A percentile compares a stretch with the other conserved stretches of the same genome.
These are phyloP conservation scores for Orchesella flavescens DNA, from an alignment of 2,888 invertebrate genomes.

Conservation along the genomic window DNA sequence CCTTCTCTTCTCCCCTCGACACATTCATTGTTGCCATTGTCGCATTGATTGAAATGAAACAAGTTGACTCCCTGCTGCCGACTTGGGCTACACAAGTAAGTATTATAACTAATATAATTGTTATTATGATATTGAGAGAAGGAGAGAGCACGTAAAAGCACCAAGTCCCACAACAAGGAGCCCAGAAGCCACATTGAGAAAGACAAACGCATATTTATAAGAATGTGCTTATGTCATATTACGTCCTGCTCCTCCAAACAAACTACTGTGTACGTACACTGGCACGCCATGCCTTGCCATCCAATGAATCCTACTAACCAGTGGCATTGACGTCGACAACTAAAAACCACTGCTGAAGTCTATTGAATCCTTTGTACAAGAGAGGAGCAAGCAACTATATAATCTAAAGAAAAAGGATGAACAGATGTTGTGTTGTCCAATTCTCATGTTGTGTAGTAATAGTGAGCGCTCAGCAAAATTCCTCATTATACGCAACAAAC, in stretches of 20 bases:
- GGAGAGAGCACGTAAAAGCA: conserved; percentile 23
- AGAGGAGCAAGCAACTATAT: neutral
- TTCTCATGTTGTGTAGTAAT: conserved; percentile 43
- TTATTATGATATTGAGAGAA: conserved; percentile 47
- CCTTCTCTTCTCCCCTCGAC: conserved; percentile 58
- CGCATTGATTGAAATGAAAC: conserved; percentile 52
- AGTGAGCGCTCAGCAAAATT: conserved; percentile 44
- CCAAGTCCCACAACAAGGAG: conserved; percentile 7
- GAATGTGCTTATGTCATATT: no score
- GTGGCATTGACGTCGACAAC: conserved; percentile 27
- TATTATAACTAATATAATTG: conserved; percentile 42
- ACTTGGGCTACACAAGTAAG: neutral
- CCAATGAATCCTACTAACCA: no score
- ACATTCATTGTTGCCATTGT: conserved; percentile 61
- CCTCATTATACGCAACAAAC: conserved; percentile 52
- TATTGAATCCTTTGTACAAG: neutral
- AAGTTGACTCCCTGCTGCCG: conserved; percentile 48
- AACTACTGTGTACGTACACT: no score
- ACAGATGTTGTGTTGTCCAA: conserved; percentile 56
- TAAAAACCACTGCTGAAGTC: conserved; percentile 25
- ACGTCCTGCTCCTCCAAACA: no score
- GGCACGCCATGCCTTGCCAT: no score
- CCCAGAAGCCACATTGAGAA: no score
- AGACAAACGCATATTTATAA: no score
- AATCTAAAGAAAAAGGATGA: conserved; percentile 18